phyloP scores from a whole-genome alignment of 2,888 invertebrate species.

The Drosophila recens region DNA sequence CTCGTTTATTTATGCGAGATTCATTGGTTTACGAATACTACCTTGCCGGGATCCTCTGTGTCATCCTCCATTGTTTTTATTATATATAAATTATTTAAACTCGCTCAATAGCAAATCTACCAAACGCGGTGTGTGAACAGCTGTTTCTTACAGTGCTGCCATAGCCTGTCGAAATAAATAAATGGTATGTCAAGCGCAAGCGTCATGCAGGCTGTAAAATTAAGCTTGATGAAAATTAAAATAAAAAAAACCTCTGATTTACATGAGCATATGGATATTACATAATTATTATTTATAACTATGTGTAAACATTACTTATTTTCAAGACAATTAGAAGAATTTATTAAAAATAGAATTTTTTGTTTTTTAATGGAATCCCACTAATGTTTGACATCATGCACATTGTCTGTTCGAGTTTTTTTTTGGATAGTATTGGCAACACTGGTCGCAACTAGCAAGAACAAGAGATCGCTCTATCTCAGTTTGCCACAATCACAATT shows the following conservation, averaged over 20 bases:
- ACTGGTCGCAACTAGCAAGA: constrained; percentile 61
- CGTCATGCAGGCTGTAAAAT: constrained; percentile 22
- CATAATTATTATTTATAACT: not conserved
- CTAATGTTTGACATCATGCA: constrained; percentile 5
- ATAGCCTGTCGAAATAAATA: not conserved
- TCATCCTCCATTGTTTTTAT: constrained; percentile 64
- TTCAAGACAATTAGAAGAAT: not conserved
- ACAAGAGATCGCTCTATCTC: constrained; percentile 54
- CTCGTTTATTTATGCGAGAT: not conserved
- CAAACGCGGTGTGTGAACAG: constrained; percentile 46
- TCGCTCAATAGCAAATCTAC: constrained; percentile 31
- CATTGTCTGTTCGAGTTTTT: not conserved
- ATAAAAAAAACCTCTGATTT: not conserved
- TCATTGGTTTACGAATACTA: not conserved
- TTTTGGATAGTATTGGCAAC: constrained; percentile 27
- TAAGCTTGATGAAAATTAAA: not conserved
- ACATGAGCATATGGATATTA: not conserved
- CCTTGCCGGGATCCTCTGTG: constrained; percentile 66
- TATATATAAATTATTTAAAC: constrained; percentile 11
- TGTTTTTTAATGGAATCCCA: constrained; percentile 2
- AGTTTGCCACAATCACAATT: constrained; percentile 77
- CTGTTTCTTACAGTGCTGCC: constrained; percentile 56
- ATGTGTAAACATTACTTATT: too few species aligned
- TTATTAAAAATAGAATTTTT: not conserved
- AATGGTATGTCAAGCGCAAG: constrained; percentile 1